phyloP scores from a whole-genome alignment of 2,797 vertebrate species.

The Taeniopygia guttata region DNA sequence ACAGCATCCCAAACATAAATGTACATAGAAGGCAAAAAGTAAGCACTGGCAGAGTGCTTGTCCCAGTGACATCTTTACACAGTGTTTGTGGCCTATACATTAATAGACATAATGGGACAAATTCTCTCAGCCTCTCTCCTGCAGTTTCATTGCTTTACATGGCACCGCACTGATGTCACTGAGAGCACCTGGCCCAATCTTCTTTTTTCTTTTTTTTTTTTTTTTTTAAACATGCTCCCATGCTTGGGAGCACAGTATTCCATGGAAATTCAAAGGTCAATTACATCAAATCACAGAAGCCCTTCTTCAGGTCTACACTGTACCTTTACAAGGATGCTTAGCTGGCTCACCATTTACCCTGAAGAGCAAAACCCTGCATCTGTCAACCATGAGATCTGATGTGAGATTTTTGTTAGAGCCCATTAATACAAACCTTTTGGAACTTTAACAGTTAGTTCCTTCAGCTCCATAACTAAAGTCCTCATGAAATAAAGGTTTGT shows the following conservation, averaged over 20 bases:
- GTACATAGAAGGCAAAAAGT: conserved; percentile 11
- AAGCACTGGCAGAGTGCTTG: neutral
- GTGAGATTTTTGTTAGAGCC: neutral
- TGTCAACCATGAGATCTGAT: neutral
- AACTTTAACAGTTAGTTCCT: neutral
- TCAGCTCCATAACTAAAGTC: neutral
- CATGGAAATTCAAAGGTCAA: conserved; percentile 33
- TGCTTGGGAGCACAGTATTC: conserved; percentile 5
- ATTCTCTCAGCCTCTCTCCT: neutral
- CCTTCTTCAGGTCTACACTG: conserved; percentile 27
- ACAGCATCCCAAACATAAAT: conserved; percentile 22
- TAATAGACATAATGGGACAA: neutral
- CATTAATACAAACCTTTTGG: neutral
- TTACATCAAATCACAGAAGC: conserved; percentile 35
- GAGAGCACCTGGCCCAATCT: neutral
- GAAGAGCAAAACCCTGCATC: conserved; percentile 4
- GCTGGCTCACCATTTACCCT: neutral
- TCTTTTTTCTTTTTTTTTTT: neutral
- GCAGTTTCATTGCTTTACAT: neutral
- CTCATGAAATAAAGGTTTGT: conserved; percentile 24
- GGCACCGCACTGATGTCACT: neutral
- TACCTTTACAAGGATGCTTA: conserved; percentile 23
- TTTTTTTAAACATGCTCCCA: neutral
- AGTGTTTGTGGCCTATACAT: conserved; percentile 35
- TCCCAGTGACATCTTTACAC: conserved; percentile 51